Percentiles rank a stretch among this genome's conserved stretches.
Evolutionary conservation across 2,797 vertebrate species (phyloP).

Genomic region (Passerculus sandwichensis): DNA sequence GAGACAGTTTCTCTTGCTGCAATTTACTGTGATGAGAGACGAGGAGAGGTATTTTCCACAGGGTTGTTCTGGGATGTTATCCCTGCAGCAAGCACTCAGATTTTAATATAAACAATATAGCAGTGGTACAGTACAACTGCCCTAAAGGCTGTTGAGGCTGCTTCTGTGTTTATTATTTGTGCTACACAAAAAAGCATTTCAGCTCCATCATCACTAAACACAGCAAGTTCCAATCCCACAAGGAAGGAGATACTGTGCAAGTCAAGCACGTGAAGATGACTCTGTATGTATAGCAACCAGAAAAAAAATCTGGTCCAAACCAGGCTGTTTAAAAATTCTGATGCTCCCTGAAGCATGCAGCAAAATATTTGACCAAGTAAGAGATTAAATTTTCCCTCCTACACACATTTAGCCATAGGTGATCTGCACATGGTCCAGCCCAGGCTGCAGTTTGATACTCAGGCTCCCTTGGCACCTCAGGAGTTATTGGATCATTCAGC

Average conservation of each 20-base stretch:
- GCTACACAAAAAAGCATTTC: background rate
- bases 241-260: background rate
- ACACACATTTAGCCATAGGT: background rate
- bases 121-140: background rate
- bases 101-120: constrained; percentile 2
- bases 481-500: background rate
- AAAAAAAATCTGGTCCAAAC: background rate
- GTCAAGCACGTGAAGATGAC: background rate
- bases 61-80: background rate
- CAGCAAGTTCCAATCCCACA: background rate
- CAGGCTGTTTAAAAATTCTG: background rate
- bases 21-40: background rate
- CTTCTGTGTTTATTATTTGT: background rate
- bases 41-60: background rate
- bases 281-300: background rate
- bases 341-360: background rate
- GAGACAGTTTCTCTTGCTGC: background rate
- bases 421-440: background rate
- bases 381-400: background rate
- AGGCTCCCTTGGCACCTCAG: background rate
- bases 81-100: background rate
- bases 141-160: background rate
- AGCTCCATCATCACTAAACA: background rate
- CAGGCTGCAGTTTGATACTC: background rate
- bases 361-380: background rate